A percentile compares a stretch with the other conserved stretches of the same genome.
phyloP scores from a whole-genome alignment of 2,888 invertebrate genomes.

The Hypomecis punctinalis region DNA sequence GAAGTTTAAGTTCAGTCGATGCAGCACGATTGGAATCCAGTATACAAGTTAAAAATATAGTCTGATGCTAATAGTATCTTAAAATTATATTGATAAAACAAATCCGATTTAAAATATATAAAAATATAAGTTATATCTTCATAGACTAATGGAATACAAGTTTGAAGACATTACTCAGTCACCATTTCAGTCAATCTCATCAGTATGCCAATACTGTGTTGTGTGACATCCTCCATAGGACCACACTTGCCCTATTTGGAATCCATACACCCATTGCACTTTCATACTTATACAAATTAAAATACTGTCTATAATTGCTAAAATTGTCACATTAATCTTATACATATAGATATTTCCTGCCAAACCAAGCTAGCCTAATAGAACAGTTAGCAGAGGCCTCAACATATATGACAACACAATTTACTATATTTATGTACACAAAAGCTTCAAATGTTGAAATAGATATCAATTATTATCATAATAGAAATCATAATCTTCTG shows the following conservation, averaged over 20 bases:
- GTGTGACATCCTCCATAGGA: slow-evolving; percentile 28
- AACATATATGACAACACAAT: slow-evolving; percentile 11
- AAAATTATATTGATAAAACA: slow-evolving; percentile 40
- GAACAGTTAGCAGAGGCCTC: slow-evolving; percentile 11
- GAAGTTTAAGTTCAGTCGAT: slow-evolving; percentile 68
- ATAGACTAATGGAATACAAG: slow-evolving; percentile 40
- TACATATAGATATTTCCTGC: slow-evolving; percentile 24
- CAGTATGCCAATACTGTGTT: slow-evolving; percentile 35
- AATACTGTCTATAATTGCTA: slow-evolving; percentile 41
- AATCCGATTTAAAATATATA: slow-evolving; percentile 13
- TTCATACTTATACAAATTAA: slow-evolving; percentile 33
- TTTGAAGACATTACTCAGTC: slow-evolving; percentile 33
- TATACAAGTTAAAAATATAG: slow-evolving; percentile 48
- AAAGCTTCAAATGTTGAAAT: slow-evolving; percentile 35
- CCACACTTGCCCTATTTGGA: slow-evolving; percentile 36
- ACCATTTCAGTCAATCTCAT: slow-evolving; percentile 29
- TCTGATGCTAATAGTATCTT: slow-evolving; percentile 49
- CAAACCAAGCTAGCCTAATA: slow-evolving; percentile 9
- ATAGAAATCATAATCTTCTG: slow-evolving; percentile 96
- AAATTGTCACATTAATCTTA: slow-evolving; percentile 20
- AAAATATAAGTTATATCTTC: slow-evolving; percentile 11
- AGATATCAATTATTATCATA: slow-evolving; percentile 87
- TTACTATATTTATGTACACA: slow-evolving; percentile 35
- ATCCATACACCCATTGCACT: slow-evolving; percentile 31
- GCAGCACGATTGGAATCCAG: slow-evolving; percentile 55